Base-by-base conservation (phyloP, 2,113 vertebrate genomes). In the Amphiprion ocellaris region DNA sequence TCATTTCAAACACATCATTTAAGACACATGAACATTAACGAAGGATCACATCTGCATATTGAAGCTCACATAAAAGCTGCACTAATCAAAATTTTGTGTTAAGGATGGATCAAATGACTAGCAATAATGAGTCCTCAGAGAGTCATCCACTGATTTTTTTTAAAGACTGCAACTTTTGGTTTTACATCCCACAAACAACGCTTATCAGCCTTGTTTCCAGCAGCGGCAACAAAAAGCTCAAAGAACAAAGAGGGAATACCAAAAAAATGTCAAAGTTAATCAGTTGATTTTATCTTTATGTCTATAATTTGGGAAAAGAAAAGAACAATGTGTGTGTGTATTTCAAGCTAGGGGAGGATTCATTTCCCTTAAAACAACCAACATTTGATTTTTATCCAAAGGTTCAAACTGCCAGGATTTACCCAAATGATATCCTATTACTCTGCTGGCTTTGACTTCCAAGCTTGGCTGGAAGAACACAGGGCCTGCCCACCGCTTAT, bases 391-490 rank as follows among this genome's bases (percentile, higher is more conserved):
- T 74, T 61, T n/a, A 30, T 79, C 59, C 72, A 69, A 50, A 33
- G 39, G n/a, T 65, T 77, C 24, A 24, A 79, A 79, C 65, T 69
- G 66, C 53, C 61, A 73, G 30, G 56, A 81, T 66, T 81, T 82
- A 86, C 60, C 74, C 68, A 74, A 69, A 82, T 41, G 37, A 70
- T 84, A 84, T 87, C 81, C 54, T 50, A 33, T 82, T 79, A 74
- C 73, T 16, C 50, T 71, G 55, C 53, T 89, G 87, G 81, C 77
- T 72, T 65, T 49, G 56, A 84, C 74, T 79, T 89, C 62, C 63
- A 77, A 82, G 75, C 69, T 68, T 82, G 84, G 76, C 87, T 63
- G 26, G 7, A 24, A 66, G 77, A 24, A 66, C 69, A 76, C 53
- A 89, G 60, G 4, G 66, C 30, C 75, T 61, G 44, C 53, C 67